Evolutionary conservation across 1,140 invertebrate genomes (phyloP).

Genomic region (Samia ricini): DNA sequence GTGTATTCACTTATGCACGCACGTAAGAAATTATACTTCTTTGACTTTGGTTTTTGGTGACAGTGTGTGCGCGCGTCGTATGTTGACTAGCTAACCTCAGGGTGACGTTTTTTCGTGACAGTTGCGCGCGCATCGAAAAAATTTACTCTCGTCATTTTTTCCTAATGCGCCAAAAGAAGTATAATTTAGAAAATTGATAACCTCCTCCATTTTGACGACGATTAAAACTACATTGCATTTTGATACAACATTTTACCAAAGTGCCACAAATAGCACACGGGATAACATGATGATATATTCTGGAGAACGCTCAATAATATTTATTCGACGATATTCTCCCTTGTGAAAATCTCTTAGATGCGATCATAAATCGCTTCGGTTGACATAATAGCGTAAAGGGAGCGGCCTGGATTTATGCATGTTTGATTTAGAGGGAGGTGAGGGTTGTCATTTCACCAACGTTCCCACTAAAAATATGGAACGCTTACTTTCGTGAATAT

Average conservation of each 20-base stretch:
- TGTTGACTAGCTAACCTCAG: too few species aligned
- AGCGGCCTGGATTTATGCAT: conserved; percentile 66
- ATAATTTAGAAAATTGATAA: too few species aligned
- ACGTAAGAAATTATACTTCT: too few species aligned
- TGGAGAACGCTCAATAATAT: conserved; percentile 46
- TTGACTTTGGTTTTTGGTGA: too few species aligned
- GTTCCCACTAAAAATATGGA: conserved; percentile 36
- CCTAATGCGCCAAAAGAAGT: too few species aligned
- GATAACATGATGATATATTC: conserved; percentile 14
- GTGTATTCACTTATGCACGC: too few species aligned
- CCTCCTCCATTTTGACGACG: too few species aligned
- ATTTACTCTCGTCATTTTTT: too few species aligned
- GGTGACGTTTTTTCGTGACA: too few species aligned
- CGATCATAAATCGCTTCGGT: conserved; percentile 69
- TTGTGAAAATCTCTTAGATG: conserved; percentile 67
- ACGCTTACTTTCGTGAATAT: conserved; percentile 22
- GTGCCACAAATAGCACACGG: not conserved
- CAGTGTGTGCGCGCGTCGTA: too few species aligned
- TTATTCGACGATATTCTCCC: conserved; percentile 56
- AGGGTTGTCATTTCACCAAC: conserved; percentile 44
- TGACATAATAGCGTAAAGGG: conserved; percentile 72
- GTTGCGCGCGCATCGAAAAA: too few species aligned
- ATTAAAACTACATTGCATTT: not conserved
- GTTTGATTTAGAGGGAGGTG: conserved; percentile 60
- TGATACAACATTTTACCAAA: not conserved